Evolutionary conservation across 2,797 vertebrate species (phyloP), one percentile per base, ranked within the genome.

Genomic region (Decapterus maruadsi): DNA sequence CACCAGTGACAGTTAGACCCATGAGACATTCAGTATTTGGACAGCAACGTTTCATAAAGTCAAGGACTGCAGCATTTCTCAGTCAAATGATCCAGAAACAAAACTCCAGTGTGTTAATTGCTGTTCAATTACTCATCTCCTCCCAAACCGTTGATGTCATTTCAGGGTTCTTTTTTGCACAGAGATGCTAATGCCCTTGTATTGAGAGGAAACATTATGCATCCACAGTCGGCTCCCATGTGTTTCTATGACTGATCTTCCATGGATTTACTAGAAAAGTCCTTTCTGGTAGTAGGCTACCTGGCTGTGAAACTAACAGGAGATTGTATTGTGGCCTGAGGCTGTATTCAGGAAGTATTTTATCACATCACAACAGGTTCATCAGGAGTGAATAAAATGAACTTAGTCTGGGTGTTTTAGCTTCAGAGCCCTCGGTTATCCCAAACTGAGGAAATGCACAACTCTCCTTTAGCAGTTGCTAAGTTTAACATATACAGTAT

Each of bases 21-120:
- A 36, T 64, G 75, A 66, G 46, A 6, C 10, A 26, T 36, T 20
- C n/a, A 53, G 36, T 38, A 54, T 46, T 46, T 54, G 20, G 48
- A 46, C 68, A 55, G 31, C 45, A 31, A 54, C 20, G 34, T 34
- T 64, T 60, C 38, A 68, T 45, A 45, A n/a, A 61, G 11, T 20
- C 38, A n/a, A 46, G 9, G 17, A 19, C 6, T 63, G 38, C 6
- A 31, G 43, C 5, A 36, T 51, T 63, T 50, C 36, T 51, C 56
- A 63, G 26, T 48, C 3, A 55, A 6, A 53, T 46, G 20, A 62
- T 31, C 14, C 40, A 9, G 45, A 43, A 20, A 8, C 46, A 48
- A 48, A 48, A 48, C 46, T n/a, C 46, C 45, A 48, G 45, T 19
- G 45, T 48, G 10, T 20, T 17, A 4, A 38, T 0, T 38, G 19